Percentiles rank a stretch among this genome's conserved stretches.
Conservation (phyloP, 1,140 invertebrate genomes). For the Antheraea pernyi region DNA sequence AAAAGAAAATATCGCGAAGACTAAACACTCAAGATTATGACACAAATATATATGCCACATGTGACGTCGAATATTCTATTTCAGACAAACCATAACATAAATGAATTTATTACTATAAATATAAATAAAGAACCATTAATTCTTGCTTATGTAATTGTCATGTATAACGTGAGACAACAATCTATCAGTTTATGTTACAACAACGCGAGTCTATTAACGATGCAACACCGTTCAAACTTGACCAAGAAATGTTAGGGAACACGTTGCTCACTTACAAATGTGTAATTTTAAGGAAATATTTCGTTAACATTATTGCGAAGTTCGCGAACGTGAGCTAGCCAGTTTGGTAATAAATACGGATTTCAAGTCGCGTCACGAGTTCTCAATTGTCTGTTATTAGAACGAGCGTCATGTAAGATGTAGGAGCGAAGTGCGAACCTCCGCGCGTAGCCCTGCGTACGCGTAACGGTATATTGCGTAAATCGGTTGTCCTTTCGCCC, state of each 20-base stretch:
- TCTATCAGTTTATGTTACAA: not conserved
- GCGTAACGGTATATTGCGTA: conserved; percentile 46
- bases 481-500: conserved; percentile 65
- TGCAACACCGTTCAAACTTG: conserved; percentile 23
- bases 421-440: conserved; percentile 5
- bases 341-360: conserved; percentile 43
- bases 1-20: too few species aligned
- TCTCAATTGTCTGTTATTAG: conserved; percentile 27
- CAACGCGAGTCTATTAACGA: conserved; percentile 9
- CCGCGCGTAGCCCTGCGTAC: conserved; percentile 29
- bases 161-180: not conserved
- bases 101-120: not conserved
- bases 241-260: conserved; percentile 43
- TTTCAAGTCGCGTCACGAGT: conserved; percentile 36
- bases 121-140: not conserved
- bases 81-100: not conserved
- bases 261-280: conserved; percentile 36
- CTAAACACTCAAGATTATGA: too few species aligned
- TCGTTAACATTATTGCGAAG: conserved; percentile 50
- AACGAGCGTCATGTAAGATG: conserved; percentile 18
- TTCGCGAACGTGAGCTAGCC: conserved; percentile 40
- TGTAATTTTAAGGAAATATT: conserved; percentile 47
- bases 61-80: not conserved
- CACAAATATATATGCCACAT: too few species aligned
- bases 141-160: not conserved